Conservation (phyloP, 2,888 invertebrate genomes). For the Drosophila austrosaltans region DNA sequence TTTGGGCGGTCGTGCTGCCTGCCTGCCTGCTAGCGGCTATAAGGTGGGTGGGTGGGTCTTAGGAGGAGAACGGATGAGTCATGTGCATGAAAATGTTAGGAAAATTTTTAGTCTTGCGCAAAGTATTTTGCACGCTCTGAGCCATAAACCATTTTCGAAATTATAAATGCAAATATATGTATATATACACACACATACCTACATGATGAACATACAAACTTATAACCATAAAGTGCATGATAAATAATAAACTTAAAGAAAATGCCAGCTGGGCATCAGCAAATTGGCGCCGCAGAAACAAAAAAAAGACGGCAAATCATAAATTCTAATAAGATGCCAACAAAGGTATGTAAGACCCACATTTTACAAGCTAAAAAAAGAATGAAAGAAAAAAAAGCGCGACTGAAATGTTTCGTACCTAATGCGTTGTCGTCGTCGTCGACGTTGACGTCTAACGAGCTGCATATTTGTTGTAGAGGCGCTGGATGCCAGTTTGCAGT, state of each 20-base stretch:
- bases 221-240: slow-evolving; percentile 51
- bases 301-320: slow-evolving; percentile 50
- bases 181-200: slow-evolving; percentile 11
- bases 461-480: slow-evolving; percentile 39
- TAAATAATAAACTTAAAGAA: slow-evolving; percentile 47
- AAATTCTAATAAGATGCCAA: slow-evolving; percentile 49
- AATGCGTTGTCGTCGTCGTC: slow-evolving; percentile 28
- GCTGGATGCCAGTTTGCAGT: slow-evolving; percentile 9
- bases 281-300: slow-evolving; percentile 24
- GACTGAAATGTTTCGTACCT: slow-evolving; percentile 11
- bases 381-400: background rate
- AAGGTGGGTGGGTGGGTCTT: background rate
- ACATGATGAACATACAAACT: slow-evolving; percentile 1
- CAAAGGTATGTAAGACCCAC: slow-evolving; percentile 32
- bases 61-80: slow-evolving; percentile 33
- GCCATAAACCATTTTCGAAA: slow-evolving; percentile 48
- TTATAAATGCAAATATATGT: slow-evolving; percentile 53
- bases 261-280: slow-evolving; percentile 43
- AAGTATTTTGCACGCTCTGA: slow-evolving; percentile 44
- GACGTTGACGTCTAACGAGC: slow-evolving; percentile 42
- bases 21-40: background rate
- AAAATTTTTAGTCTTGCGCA: slow-evolving; percentile 32
- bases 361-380: slow-evolving; percentile 17
- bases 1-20: background rate
- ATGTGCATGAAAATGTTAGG: slow-evolving; percentile 38